These are phyloP conservation scores for Erythrolamprus reginae DNA, from an alignment of 2,113 vertebrate genomes.

Conservation along the genomic window DNA sequence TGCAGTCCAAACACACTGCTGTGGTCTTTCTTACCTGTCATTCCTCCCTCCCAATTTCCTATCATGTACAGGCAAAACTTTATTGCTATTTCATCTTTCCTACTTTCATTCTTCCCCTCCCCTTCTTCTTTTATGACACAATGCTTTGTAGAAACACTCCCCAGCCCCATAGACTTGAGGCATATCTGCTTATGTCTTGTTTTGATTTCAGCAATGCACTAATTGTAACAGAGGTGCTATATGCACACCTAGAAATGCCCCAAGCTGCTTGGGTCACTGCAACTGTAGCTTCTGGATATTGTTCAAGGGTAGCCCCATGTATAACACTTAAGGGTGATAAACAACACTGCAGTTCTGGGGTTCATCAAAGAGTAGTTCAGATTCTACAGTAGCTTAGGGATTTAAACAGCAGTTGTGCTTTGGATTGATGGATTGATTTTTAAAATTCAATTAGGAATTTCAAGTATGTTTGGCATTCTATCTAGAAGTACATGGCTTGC, in stretches of 20 bases:
- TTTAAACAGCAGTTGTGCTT: not conserved
- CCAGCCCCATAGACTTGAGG: no score
- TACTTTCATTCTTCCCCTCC: no score
- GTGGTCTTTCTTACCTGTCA: no score
- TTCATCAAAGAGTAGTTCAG: not conserved
- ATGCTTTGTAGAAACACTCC: no score
- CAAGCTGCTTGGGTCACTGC: not conserved
- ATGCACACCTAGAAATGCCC: not conserved
- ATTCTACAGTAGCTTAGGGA: not conserved
- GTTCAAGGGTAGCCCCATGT: not conserved
- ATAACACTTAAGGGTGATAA: not conserved
- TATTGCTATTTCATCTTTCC: no score
- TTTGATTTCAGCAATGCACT: not conserved
- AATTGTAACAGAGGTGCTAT: not conserved
- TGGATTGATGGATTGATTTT: not conserved
- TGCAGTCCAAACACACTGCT: no score
- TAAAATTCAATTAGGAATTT: not conserved
- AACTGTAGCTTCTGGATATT: not conserved
- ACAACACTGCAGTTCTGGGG: not conserved
- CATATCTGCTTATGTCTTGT: not conserved
- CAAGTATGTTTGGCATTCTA: not conserved
- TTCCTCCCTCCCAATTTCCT: no score
- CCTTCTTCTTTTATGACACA: no score
- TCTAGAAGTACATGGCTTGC: not conserved
- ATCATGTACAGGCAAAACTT: no score